Percentiles rank a stretch among this genome's conserved stretches.
phyloP scores from a whole-genome alignment of 2,113 vertebrate species.

The Pangasianodon hypophthalmus region DNA sequence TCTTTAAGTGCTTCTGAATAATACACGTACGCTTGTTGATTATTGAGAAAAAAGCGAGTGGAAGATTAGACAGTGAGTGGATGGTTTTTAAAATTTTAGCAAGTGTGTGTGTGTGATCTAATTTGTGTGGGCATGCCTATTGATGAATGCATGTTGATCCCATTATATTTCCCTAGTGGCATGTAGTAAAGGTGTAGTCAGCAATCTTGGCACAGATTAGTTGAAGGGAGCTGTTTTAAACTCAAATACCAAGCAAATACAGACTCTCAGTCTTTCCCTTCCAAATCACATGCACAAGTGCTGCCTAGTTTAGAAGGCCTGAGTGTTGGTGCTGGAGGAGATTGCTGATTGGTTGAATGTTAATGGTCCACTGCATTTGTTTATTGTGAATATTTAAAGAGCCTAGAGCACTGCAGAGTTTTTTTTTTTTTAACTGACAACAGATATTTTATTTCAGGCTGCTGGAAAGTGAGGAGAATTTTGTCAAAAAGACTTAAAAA shows the following conservation, averaged over 20 bases:
- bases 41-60: not conserved
- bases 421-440: not conserved
- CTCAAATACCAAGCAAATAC: not conserved
- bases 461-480: not conserved
- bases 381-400: conserved; percentile 6
- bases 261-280: not conserved
- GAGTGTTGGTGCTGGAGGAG: not conserved
- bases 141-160: conserved; percentile 13
- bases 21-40: not conserved
- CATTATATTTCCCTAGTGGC: conserved; percentile 3
- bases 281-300: not conserved
- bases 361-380: not conserved
- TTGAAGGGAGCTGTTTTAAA: not conserved
- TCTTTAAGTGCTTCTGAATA: conserved; percentile 16
- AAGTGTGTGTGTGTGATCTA: conserved; percentile 9
- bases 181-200: not conserved
- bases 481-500: not conserved
- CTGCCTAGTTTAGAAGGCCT: not conserved
- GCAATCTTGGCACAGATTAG: conserved; percentile 18
- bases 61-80: not conserved
- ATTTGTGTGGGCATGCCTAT: conserved; percentile 11
- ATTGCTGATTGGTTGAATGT: not conserved
- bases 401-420: not conserved
- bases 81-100: not conserved
- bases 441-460: not conserved